Percentiles rank a stretch among this genome's conserved stretches.
These are phyloP conservation scores for Aphidoletes aphidimyza DNA, from an alignment of 2,888 invertebrate genomes.

Conservation along the genomic window DNA sequence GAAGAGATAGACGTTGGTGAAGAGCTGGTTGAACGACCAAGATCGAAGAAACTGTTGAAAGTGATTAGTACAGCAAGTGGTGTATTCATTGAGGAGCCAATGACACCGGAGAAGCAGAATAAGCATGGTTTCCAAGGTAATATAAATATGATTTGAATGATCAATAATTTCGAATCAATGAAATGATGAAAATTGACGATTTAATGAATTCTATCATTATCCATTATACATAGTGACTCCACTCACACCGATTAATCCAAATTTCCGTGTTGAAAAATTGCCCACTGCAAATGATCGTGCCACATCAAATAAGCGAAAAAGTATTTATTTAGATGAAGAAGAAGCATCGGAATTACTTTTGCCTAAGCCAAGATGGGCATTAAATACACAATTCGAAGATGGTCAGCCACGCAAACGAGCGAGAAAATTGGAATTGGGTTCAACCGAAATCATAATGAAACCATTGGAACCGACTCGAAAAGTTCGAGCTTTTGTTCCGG, in stretches of 20 bases:
- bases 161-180: no score
- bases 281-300: no score
- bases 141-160: not conserved
- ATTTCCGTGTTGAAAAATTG: not conserved
- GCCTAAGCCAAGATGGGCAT: not conserved
- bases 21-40: not conserved
- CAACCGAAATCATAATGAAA: not conserved
- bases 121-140: slow-evolving; percentile 27
- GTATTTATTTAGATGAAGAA: not conserved
- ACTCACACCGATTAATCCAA: not conserved
- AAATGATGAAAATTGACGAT: no score
- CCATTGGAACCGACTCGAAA: not conserved
- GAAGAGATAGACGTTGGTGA: not conserved
- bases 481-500: not conserved
- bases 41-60: not conserved
- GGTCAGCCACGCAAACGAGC: not conserved
- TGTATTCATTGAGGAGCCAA: not conserved
- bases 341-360: not conserved
- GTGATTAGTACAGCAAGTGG: not conserved
- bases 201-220: not conserved
- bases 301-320: slow-evolving; percentile 24
- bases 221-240: not conserved
- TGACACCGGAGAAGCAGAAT: slow-evolving; percentile 13
- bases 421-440: not conserved
- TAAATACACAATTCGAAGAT: not conserved